phyloP scores from a whole-genome alignment of 2,113 vertebrate genomes.

The Dromiciops gliroides region DNA sequence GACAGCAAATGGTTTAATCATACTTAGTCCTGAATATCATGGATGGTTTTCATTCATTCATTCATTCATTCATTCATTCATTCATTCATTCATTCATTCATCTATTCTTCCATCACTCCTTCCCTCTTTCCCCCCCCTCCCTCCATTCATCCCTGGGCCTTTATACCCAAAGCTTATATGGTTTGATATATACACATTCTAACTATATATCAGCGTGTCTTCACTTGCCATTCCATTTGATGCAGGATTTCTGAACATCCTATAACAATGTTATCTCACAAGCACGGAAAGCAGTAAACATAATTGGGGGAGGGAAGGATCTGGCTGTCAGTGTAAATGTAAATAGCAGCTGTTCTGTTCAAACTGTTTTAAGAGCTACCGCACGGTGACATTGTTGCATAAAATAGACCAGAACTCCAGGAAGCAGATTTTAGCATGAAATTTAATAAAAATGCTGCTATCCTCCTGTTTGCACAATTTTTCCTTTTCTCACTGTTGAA shows the following conservation, averaged over 20 bases:
- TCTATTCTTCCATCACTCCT: background rate
- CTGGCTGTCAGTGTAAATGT: slow-evolving; percentile 70
- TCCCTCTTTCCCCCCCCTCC: background rate
- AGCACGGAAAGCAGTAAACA: slow-evolving; percentile 72
- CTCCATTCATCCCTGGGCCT: slow-evolving; percentile 28
- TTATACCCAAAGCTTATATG: slow-evolving; percentile 37
- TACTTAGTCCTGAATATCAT: background rate
- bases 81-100: slow-evolving; percentile 14
- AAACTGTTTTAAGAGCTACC: slow-evolving; percentile 65
- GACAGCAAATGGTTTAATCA: background rate
- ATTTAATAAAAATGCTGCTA: slow-evolving; percentile 21
- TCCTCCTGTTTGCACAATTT: background rate
- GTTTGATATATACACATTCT: slow-evolving; percentile 37
- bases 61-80: slow-evolving; percentile 20
- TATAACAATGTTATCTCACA: slow-evolving; percentile 66
- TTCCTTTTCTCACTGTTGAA: background rate
- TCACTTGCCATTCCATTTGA: slow-evolving; percentile 66
- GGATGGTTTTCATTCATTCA: background rate
- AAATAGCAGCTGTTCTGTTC: slow-evolving; percentile 74
- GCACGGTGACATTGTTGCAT: slow-evolving; percentile 42
- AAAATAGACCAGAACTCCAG: slow-evolving; percentile 53
- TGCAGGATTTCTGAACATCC: slow-evolving; percentile 65
- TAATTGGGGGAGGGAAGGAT: slow-evolving; percentile 54
- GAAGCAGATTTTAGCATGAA: slow-evolving; percentile 57
- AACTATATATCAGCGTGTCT: slow-evolving; percentile 56